Evolutionary conservation across 2,888 invertebrate species (phyloP).

Genomic region (Trisateles emortualis): DNA sequence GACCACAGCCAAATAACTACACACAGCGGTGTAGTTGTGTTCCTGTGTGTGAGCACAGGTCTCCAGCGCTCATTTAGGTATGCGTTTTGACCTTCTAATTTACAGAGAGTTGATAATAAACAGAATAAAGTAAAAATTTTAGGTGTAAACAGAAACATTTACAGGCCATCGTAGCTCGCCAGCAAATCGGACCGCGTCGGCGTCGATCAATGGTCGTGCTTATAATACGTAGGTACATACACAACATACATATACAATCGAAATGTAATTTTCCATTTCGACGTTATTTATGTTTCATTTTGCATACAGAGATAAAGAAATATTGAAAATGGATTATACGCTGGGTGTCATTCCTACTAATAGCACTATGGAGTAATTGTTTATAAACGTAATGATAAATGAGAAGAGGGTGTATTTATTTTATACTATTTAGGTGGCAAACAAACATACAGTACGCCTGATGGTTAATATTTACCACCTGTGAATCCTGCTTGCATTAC

Average conservation of each 20-base stretch:
- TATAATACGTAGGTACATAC: constrained; percentile 20
- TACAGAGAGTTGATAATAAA: too few relatives aligned
- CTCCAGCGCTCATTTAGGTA: too few relatives aligned
- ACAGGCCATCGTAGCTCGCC: background rate
- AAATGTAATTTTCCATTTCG: constrained; percentile 43
- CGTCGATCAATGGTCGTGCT: constrained; percentile 12
- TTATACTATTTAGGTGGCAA: too few relatives aligned
- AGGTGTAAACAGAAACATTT: background rate
- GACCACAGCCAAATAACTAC: too few relatives aligned
- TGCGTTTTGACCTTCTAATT: too few relatives aligned
- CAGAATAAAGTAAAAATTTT: background rate
- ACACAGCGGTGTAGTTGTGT: too few relatives aligned
- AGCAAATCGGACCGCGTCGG: background rate
- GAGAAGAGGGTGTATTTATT: constrained; percentile 40
- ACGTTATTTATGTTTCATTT: constrained; percentile 53
- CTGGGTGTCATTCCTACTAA: constrained; percentile 7
- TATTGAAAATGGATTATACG: constrained; percentile 41
- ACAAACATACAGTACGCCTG: too few relatives aligned
- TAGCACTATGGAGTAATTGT: constrained; percentile 29
- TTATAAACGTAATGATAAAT: constrained; percentile 53
- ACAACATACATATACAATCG: constrained; percentile 45
- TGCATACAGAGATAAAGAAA: constrained; percentile 41
- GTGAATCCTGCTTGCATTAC: too few relatives aligned
- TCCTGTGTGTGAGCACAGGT: too few relatives aligned
- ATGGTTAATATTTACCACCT: too few relatives aligned